Conservation (phyloP, 2,888 invertebrate genomes). For the Sphinx pinastri region DNA sequence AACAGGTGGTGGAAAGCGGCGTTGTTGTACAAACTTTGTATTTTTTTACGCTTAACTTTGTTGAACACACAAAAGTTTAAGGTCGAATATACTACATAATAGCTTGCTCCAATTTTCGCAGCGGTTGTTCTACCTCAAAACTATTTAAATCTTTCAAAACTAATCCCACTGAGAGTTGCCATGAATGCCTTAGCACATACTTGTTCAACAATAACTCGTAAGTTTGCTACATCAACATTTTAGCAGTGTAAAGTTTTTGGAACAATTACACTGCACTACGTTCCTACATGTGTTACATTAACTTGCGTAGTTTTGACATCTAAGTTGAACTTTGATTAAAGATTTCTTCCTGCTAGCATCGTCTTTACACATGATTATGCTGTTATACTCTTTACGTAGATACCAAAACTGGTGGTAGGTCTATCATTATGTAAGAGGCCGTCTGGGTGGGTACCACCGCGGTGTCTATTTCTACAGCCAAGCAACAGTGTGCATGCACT, state of each 20-base stretch:
- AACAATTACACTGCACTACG: neutral
- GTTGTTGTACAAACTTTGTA: neutral
- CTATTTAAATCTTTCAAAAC: constrained; percentile 25
- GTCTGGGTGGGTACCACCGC: too few species aligned
- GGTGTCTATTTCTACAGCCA: too few species aligned
- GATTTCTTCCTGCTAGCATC: too few species aligned
- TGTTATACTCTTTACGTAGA: too few species aligned
- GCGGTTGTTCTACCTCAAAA: constrained; percentile 14
- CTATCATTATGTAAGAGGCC: too few species aligned
- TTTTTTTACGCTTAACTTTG: neutral
- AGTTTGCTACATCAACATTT: constrained; percentile 20
- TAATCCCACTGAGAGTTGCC: constrained; percentile 17
- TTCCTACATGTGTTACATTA: neutral
- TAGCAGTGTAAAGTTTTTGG: neutral
- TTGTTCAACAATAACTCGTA: constrained; percentile 21
- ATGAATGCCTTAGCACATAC: constrained; percentile 21
- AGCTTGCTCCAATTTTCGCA: constrained; percentile 20
- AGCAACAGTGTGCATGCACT: too few species aligned
- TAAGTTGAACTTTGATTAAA: neutral
- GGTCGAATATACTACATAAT: neutral
- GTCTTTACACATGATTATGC: too few species aligned
- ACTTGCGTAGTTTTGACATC: neutral
- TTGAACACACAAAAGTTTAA: constrained; percentile 2
- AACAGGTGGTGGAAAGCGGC: neutral
- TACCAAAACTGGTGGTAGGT: too few species aligned